Evolutionary conservation across 2,888 invertebrate species (phyloP).

Genomic region (Andricus curvator): DNA sequence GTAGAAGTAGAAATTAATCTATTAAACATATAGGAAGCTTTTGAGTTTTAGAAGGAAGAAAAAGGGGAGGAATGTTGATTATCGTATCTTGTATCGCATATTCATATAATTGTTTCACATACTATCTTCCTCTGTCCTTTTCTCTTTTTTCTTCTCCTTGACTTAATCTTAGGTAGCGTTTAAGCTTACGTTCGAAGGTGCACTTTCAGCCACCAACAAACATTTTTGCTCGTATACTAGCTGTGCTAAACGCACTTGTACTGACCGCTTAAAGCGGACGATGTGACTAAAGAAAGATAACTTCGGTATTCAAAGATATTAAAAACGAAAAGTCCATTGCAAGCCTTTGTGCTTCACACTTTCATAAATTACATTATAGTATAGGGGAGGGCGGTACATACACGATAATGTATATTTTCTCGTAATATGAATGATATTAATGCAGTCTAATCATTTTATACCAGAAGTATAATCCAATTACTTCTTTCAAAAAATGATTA

Average conservation of each 20-base stretch:
- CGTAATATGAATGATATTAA: too few species aligned
- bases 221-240: constrained; percentile 77
- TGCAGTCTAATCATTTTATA: too few species aligned
- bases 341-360: background rate
- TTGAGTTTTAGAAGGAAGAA: background rate
- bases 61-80: constrained; percentile 42
- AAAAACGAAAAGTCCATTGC: background rate
- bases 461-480: too few species aligned
- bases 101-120: constrained; percentile 71
- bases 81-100: constrained; percentile 68
- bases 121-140: constrained; percentile 59
- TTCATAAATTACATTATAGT: constrained; percentile 7
- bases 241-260: constrained; percentile 78
- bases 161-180: constrained; percentile 76
- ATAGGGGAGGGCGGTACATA: background rate
- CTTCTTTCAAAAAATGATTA: too few species aligned
- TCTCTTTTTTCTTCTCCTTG: constrained; percentile 62
- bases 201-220: constrained; percentile 69
- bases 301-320: background rate
- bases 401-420: too few species aligned
- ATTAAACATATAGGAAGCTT: background rate
- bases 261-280: constrained; percentile 73
- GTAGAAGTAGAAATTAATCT: background rate
- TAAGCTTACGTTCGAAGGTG: constrained; percentile 67
- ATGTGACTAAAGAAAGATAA: constrained; percentile 65